Percentiles rank a stretch among this genome's conserved stretches.
Conservation (phyloP, 2,888 invertebrate genomes). For the Sarcophaga rosellei region DNA sequence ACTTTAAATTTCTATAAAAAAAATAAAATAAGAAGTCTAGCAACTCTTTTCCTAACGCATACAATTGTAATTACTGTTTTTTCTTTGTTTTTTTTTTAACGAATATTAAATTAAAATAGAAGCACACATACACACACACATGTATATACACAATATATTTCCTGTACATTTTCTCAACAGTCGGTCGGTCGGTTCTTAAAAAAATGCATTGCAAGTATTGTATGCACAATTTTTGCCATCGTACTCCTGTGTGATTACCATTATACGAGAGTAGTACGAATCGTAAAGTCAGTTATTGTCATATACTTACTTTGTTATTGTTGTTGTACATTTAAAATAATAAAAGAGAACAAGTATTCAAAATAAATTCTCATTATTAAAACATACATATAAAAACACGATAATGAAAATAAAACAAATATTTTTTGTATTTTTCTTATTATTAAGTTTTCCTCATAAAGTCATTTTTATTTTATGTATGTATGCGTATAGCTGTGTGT, state of each 20-base stretch:
- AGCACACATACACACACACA: conserved; percentile 42
- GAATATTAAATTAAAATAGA: conserved; percentile 57
- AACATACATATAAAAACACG: conserved; percentile 30
- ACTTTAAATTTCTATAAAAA: no score
- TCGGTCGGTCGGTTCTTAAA: no score
- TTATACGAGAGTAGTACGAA: not conserved
- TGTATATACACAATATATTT: conserved; percentile 8
- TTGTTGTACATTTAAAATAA: conserved; percentile 2
- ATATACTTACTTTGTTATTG: no score
- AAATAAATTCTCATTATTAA: conserved; percentile 55
- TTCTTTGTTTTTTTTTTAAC: not conserved
- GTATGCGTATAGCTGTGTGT: not conserved
- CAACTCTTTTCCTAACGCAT: not conserved
- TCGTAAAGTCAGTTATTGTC: not conserved
- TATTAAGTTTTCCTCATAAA: conserved; percentile 68
- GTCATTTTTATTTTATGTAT: conserved; percentile 4
- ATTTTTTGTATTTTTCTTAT: conserved; percentile 49
- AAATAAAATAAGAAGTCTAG: not conserved
- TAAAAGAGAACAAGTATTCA: conserved; percentile 55
- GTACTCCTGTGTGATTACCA: no score
- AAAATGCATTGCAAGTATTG: no score
- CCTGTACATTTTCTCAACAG: no score
- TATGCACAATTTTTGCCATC: no score
- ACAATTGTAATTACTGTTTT: not conserved
- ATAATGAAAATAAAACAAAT: not conserved